Evolutionary conservation across 1,140 invertebrate genomes (phyloP).

Genomic region (Whitmania pigra): DNA sequence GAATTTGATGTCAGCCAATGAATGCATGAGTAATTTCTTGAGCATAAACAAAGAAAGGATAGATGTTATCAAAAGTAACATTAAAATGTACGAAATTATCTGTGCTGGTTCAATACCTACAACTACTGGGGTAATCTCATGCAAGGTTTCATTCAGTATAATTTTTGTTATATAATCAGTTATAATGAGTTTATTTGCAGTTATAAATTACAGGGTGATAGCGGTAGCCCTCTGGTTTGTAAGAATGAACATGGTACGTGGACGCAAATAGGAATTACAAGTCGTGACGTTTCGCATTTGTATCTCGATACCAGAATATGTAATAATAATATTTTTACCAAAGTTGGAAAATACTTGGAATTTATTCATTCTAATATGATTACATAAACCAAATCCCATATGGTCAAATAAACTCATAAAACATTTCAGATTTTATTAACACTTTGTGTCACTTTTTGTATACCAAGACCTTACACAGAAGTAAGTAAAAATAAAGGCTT

Average conservation of each 20-base stretch:
- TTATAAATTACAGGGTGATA: slow-evolving; percentile 26
- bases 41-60: background rate
- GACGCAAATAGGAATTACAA: slow-evolving; percentile 1
- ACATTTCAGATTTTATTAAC: no score
- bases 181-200: background rate
- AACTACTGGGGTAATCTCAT: background rate
- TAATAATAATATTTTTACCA: no score
- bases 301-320: no score
- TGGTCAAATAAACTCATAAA: no score
- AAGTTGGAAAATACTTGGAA: no score
- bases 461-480: no score
- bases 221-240: background rate
- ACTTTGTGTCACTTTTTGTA: no score
- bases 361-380: no score
- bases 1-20: background rate
- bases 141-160: background rate
- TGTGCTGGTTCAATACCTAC: slow-evolving; percentile 12
- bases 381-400: no score
- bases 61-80: background rate
- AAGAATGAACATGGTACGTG: background rate
- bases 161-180: background rate
- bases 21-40: background rate
- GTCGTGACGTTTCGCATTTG: background rate
- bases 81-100: background rate
- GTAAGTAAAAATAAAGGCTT: no score